Conservation (phyloP, 2,797 vertebrate species). For the Spinus pinus region DNA sequence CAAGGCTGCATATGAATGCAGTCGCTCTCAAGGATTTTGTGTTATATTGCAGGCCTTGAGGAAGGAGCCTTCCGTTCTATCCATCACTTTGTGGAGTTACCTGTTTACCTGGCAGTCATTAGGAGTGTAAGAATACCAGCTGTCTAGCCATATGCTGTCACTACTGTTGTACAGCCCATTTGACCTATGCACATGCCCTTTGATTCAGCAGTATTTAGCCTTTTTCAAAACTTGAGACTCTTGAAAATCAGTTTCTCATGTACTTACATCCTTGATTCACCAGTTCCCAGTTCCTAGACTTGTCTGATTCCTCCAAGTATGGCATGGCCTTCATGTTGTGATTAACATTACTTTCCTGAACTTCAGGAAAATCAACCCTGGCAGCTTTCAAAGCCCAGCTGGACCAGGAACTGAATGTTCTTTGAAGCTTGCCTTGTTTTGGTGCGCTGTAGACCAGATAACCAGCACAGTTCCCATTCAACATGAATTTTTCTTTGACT, state of each 20-base stretch:
- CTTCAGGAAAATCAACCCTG: neutral
- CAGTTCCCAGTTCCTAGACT: neutral
- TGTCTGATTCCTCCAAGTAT: neutral
- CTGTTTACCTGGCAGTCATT: neutral
- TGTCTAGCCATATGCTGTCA: neutral
- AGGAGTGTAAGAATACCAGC: neutral
- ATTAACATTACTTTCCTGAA: neutral
- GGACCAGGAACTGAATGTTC: neutral
- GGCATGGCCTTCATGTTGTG: neutral
- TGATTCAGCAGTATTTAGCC: neutral
- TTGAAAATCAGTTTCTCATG: neutral
- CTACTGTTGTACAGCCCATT: neutral
- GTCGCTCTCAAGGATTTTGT: neutral
- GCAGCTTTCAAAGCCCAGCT: neutral
- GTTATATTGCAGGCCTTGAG: neutral
- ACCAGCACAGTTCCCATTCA: neutral
- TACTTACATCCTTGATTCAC: neutral
- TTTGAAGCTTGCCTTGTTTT: neutral
- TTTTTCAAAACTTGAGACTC: neutral
- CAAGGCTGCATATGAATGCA: neutral
- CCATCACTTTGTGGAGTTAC: neutral
- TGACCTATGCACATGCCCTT: neutral
- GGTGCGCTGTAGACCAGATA: neutral
- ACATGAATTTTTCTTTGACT: neutral
- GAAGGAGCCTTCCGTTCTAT: neutral